Base-by-base conservation (phyloP, 2,888 invertebrate genomes). In the Amblyteles armatorius region DNA sequence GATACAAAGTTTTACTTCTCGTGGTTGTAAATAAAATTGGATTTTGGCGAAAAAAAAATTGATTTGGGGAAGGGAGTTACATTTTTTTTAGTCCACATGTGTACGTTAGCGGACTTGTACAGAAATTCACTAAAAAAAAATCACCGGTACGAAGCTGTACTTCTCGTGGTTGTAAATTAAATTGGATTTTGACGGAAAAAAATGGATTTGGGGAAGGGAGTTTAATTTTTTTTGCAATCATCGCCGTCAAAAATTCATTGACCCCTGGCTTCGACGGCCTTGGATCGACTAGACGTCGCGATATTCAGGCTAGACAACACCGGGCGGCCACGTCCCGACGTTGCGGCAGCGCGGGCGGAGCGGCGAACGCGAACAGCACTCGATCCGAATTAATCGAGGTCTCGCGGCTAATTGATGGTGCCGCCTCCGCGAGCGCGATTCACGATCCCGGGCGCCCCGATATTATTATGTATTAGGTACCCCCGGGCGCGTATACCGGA, bases 341-440 rank as follows among this genome's bases (percentile, higher is more conserved):
- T 36, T 72, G 65, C 65, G 29, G 77, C 44, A 73, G 44, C 77
- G 55, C n/a, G 50, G 63, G 52, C 63, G 69, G 33, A 68, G 48
- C 33, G 55, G 52, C 60, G 78, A 72, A 44, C 44, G 44, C 69
- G 78, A 69, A 68, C 63, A 36, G 52, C 77, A 48, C 68, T 80
- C 85, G 83, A 82, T 81, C 81, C 76, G 78, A 87, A 89, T 90
- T 88, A 87, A 89, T 89, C 87, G 86, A 80, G 69, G 82, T 57
- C 78, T 84, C 79, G 55, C 67, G 63, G 74, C 71, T 88, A 87
- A 88, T 88, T 89, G 88, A 89, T 90, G 87, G 82, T 82, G 76
- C 85, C 84, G 86, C 76, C 83, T 83, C 84, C 86, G 78, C 80
- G 73, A 88, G 88, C 86, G 78, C 82, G 76, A 89, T 88, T 86